Percentiles rank a stretch among this genome's conserved stretches.
These are phyloP conservation scores for Zoanthus gigantus DNA, from an alignment of 92 coral and sea anemone species.

Conservation along the genomic window DNA sequence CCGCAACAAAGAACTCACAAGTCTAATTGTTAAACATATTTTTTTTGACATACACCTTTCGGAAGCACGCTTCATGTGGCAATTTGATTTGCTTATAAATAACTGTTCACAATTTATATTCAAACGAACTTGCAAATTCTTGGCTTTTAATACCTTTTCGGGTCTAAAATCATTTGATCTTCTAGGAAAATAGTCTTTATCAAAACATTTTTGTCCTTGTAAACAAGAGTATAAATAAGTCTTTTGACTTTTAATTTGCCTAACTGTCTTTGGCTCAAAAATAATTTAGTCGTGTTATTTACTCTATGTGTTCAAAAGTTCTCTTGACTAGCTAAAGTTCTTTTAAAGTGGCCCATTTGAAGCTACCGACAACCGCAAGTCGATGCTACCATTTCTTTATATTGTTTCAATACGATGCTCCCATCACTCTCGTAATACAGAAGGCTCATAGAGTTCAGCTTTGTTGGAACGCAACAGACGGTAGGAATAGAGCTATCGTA, in stretches of 20 bases:
- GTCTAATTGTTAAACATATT: neutral
- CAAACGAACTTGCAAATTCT: neutral
- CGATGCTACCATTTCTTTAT: conserved; percentile 91
- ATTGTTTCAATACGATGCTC: conserved; percentile 80
- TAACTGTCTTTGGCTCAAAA: conserved; percentile 25
- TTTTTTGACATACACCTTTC: neutral
- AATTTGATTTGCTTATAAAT: conserved; percentile 30
- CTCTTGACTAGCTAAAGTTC: neutral
- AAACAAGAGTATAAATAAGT: conserved; percentile 72
- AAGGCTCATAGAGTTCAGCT: conserved; percentile 85
- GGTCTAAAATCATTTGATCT: conserved; percentile 26
- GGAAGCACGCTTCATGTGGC: conserved; percentile 20
- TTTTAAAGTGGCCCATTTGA: neutral
- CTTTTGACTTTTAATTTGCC: conserved; percentile 71
- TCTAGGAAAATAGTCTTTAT: conserved; percentile 7
- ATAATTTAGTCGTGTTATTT: conserved; percentile 42
- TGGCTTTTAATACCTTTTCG: neutral
- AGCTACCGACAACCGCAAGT: conserved; percentile 94
- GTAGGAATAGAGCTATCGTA: conserved; percentile 81
- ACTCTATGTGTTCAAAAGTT: conserved; percentile 25
- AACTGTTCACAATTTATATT: neutral
- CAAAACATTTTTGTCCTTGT: conserved; percentile 13
- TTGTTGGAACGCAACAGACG: conserved; percentile 97
- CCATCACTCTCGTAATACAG: conserved; percentile 88
- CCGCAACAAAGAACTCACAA: conserved; percentile 18